Evolutionary conservation across 2,797 vertebrate genomes (phyloP), one percentile per base, ranked within the genome.

Genomic region (Phalloptychus januarius): DNA sequence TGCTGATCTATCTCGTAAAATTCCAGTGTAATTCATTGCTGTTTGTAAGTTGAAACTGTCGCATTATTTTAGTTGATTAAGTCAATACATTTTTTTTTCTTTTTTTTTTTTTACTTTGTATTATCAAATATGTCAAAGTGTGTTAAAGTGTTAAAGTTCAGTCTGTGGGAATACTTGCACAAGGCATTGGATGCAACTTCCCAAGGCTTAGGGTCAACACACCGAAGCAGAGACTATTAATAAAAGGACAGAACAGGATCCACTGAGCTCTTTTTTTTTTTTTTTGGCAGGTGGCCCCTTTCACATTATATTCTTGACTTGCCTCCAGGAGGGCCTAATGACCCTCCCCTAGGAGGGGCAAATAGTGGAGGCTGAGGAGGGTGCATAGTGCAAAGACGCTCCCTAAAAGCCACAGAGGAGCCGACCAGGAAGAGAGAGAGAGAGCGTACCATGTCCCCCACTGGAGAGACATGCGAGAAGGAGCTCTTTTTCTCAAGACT

Each of bases 241-340:
- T 95, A 91, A 93, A 88, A 83, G 81, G 90, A 89, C 58, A 54
- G 63, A 77, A 87, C 77, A 12, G 91, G 86, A 90, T 92, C 86
- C 85, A 85, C 69, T 56, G 86, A 80, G 81, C 25, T 58, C 12
- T 58, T 11, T 12, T 56, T 28, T 54, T 54, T 85, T 86, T 92
- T 92, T 65, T 92, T 90, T 85, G 83, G 92, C 96, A 95, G 96
- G 95, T 96, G 96, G 95, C 96, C 96, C 87, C 87, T 96, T 94
- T 94, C 93, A 93, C 95, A 97, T 97, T 98, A 97, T 97, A 95
- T 96, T 97, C 96, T 98, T 98, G 97, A 97, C 96, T 97, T 95
- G 91, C 86, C 94, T 96, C 90, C 95, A 96, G 96, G 96, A 96
- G 95, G 86, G 95, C 95, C 96, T 96, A 96, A 97, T 97, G 96